Conservation (phyloP, 2,113 vertebrate genomes). For the Lampris incognitus region DNA sequence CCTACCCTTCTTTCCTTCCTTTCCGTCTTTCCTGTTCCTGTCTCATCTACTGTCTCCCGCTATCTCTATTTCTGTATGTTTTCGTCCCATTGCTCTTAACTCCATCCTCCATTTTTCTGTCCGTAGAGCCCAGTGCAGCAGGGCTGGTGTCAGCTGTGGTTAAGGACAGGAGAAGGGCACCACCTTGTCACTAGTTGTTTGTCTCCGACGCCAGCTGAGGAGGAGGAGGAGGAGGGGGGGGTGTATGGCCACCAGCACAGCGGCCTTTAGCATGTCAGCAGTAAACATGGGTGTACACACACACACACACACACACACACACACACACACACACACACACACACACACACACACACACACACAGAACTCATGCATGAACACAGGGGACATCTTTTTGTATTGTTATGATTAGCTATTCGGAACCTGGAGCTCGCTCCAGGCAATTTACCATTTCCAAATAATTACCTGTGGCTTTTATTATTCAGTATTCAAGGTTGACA, state of each 20-base stretch:
- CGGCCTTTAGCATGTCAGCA: constrained; percentile 59
- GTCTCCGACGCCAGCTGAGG: constrained; percentile 66
- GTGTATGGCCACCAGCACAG: constrained; percentile 44
- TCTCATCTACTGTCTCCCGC: constrained; percentile 17
- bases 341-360: constrained; percentile 14
- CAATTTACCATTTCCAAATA: constrained; percentile 51
- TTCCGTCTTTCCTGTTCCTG: constrained; percentile 2
- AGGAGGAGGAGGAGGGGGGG: background rate
- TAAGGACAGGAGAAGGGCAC: constrained; percentile 63
- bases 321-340: background rate
- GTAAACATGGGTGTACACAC: constrained; percentile 41
- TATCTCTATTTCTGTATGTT: constrained; percentile 31
- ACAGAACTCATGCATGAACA: constrained; percentile 35
- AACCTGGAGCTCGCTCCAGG: constrained; percentile 38
- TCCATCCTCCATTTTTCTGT: constrained; percentile 19
- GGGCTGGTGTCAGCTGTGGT: constrained; percentile 49
- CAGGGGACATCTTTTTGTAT: constrained; percentile 8
- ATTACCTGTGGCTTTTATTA: constrained; percentile 35
- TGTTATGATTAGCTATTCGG: constrained; percentile 55
- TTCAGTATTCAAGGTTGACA: constrained; percentile 43
- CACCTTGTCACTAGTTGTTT: constrained; percentile 76
- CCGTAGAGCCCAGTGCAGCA: constrained; percentile 20
- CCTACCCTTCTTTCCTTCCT: background rate
- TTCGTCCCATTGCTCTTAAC: background rate
- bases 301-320: constrained; percentile 21